These are phyloP conservation scores for Onychostoma macrolepis DNA, from an alignment of 2,113 vertebrate species.

Conservation along the genomic window DNA sequence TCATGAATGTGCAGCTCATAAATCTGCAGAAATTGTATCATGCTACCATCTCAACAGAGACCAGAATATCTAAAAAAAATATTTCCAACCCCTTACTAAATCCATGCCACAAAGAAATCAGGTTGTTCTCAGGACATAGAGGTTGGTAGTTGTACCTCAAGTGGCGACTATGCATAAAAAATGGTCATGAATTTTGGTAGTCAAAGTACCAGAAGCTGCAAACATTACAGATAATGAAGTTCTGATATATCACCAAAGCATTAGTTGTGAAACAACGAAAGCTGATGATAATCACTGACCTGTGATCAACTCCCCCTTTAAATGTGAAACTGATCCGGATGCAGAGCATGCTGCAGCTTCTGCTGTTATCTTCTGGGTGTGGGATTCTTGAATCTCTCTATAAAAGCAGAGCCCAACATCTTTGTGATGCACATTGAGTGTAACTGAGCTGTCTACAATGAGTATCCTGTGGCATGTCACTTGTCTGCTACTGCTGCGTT, in stretches of 20 bases:
- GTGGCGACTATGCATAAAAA: not conserved
- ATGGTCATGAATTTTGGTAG: not conserved
- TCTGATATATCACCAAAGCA: not conserved
- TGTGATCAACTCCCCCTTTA: not conserved
- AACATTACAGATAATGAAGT: not conserved
- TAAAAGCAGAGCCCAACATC: not conserved
- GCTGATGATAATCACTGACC: not conserved
- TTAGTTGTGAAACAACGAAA: not conserved
- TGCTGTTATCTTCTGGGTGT: constrained; percentile 20
- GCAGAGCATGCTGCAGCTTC: not conserved
- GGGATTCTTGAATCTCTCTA: not conserved
- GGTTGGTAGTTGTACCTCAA: not conserved
- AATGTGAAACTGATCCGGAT: not conserved
- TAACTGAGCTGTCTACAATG: too few relatives aligned
- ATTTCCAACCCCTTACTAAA: not conserved
- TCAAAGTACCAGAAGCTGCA: not conserved
- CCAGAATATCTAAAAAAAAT: not conserved
- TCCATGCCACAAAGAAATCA: not conserved
- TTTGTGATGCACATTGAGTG: not conserved
- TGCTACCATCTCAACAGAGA: not conserved
- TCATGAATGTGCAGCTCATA: not conserved
- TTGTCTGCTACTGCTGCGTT: too few relatives aligned
- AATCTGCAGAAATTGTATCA: not conserved
- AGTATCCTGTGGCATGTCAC: too few relatives aligned
- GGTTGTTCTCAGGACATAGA: not conserved